Evolutionary conservation across 2,797 vertebrate genomes (phyloP), one percentile per base, ranked within the genome.

Genomic region (Nasua narica): DNA sequence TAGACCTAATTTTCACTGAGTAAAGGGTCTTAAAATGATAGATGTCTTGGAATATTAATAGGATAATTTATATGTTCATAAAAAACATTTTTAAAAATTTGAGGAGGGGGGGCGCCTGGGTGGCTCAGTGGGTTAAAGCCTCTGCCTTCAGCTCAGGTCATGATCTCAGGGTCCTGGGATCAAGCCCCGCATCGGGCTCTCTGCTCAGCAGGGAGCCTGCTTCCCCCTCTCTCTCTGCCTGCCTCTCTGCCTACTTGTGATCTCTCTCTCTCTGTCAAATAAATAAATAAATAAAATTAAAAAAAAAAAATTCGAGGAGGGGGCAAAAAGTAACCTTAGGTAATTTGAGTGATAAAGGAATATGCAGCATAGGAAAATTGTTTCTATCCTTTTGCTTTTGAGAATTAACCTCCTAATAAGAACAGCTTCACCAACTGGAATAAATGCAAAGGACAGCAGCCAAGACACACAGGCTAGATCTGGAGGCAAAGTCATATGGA

Each of bases 11-110:
- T 82, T 84, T 76, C 37, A 19, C 32, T 50, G 54, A 65, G 25
- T 48, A 91, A 91, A 35, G 12, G 13, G 54, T 67, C 35, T 89
- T 89, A 93, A 91, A 96, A 87, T 81, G 82, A 83, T 35, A 72
- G 46, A 19, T 67, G 11, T 9, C 46, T 90, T 62, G 56, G 62
- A 96, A 79, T 84, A 86, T 35, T 23, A 83, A 91, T 35, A 67
- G 15, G 23, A 78, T 19, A 65, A 15, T 18, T 50, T 85, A 82
- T 43, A 87, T 58, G 54, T 40, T 27, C 43, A 90, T 56, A 32
- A 50, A 54, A 54, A 82, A 32, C 50, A 91, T 69, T 65, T 96
- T 89, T 10, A 74, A 96, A 85, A 43, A 84, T 74, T 40, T 14
- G 2, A 6, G 40, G 29, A 48, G 10, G n/a, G 67, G 2, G 12